Conservation (phyloP, 2,888 invertebrate genomes). For the Drosophila paramelanica region DNA sequence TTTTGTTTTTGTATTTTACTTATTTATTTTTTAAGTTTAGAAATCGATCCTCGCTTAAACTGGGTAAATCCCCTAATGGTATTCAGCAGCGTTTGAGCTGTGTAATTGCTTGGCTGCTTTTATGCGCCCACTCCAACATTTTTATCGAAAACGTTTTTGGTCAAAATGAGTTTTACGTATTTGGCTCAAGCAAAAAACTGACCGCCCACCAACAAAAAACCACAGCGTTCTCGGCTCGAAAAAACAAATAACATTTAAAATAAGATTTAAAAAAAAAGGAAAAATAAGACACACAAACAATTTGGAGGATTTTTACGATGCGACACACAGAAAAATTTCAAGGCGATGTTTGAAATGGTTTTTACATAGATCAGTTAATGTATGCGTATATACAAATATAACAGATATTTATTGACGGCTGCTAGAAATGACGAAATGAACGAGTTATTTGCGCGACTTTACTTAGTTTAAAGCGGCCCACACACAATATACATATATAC, state of each 20-base stretch:
- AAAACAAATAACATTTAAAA: neutral
- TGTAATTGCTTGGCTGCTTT: conserved; percentile 36
- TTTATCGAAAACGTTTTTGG: conserved; percentile 60
- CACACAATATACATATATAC: conserved; percentile 20
- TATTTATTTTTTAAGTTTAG: conserved; percentile 1
- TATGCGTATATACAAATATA: conserved; percentile 36
- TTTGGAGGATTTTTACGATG: conserved; percentile 66
- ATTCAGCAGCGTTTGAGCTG: conserved; percentile 11
- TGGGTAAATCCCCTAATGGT: conserved; percentile 12
- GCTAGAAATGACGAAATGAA: conserved; percentile 71
- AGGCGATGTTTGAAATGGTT: conserved; percentile 57
- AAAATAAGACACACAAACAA: conserved; percentile 28
- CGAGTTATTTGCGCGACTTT: conserved; percentile 75
- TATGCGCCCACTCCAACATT: conserved; percentile 48
- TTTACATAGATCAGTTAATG: conserved; percentile 48
- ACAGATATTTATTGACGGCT: conserved; percentile 67
- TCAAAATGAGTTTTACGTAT: conserved; percentile 75
- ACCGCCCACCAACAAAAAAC: conserved; percentile 50
- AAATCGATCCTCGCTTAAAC: conserved; percentile 6
- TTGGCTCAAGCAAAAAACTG: conserved; percentile 52
- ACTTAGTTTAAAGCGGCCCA: conserved; percentile 56
- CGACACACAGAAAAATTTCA: conserved; percentile 44
- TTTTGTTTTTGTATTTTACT: conserved; percentile 1
- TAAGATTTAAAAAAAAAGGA: conserved; percentile 16
- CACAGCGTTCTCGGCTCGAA: conserved; percentile 54